Evolutionary conservation across 1,140 invertebrate species (phyloP).

Genomic region (Penaeus chinensis): DNA sequence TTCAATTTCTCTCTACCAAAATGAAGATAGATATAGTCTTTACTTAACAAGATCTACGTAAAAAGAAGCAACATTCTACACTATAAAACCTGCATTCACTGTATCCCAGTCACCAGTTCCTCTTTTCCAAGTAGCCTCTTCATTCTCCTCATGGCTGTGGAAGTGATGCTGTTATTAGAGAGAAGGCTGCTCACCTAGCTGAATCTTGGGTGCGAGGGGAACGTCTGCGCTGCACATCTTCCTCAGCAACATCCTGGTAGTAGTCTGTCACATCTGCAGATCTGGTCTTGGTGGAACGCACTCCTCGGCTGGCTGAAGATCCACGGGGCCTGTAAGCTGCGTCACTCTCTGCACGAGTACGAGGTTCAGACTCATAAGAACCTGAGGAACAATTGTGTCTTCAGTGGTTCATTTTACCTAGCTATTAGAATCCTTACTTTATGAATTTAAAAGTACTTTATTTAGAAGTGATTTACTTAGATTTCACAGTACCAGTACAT

Average conservation of each 20-base stretch:
- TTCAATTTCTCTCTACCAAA: too few relatives aligned
- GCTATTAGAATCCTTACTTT: too few relatives aligned
- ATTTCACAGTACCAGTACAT: too few relatives aligned
- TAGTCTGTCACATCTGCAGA: slow-evolving; percentile 54
- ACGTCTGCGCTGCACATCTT: slow-evolving; percentile 15
- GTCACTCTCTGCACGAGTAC: slow-evolving; percentile 48
- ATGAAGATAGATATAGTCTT: too few relatives aligned
- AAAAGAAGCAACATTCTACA: too few relatives aligned
- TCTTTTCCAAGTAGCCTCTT: too few relatives aligned
- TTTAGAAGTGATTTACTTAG: too few relatives aligned
- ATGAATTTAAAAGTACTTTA: too few relatives aligned
- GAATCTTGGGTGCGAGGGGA: slow-evolving; percentile 49
- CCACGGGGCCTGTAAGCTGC: slow-evolving; percentile 50
- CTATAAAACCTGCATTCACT: too few relatives aligned
- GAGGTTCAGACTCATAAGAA: slow-evolving; percentile 40
- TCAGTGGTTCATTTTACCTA: neutral
- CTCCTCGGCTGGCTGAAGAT: slow-evolving; percentile 44
- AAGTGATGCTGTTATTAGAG: neutral
- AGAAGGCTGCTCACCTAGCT: slow-evolving; percentile 32
- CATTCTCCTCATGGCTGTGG: too few relatives aligned
- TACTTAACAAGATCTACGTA: too few relatives aligned
- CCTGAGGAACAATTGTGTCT: slow-evolving; percentile 1
- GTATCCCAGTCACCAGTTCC: too few relatives aligned
- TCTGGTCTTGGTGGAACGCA: slow-evolving; percentile 46
- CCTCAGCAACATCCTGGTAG: slow-evolving; percentile 38